A percentile compares a stretch with the other conserved stretches of the same genome.
phyloP scores from a whole-genome alignment of 2,797 vertebrate species.

The Anguilla pacifica region DNA sequence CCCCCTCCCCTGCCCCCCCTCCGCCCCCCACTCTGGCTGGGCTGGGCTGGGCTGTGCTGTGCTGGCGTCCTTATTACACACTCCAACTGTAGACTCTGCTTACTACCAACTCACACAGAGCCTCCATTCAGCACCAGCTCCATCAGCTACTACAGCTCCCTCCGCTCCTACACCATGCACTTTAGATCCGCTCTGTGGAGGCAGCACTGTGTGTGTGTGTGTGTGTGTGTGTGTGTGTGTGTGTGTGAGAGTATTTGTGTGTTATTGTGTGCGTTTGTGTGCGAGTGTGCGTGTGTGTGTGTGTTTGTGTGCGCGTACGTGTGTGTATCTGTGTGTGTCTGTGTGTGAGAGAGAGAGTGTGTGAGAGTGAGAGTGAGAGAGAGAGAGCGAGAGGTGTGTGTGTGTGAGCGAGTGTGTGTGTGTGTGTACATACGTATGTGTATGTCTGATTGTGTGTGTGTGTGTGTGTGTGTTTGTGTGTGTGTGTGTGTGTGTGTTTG shows the following conservation, averaged over 20 bases:
- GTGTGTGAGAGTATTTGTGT: too few species aligned
- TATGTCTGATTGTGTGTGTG: too few species aligned
- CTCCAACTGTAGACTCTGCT: conserved; percentile 58
- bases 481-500: background rate
- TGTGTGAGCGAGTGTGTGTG: too few species aligned
- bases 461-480: too few species aligned
- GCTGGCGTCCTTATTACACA: conserved; percentile 87
- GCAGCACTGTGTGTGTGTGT: background rate
- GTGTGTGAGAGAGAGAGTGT: too few species aligned
- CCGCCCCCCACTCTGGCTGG: conserved; percentile 71
- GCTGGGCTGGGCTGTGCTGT: conserved; percentile 72
- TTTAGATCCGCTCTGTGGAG: background rate
- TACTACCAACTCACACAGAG: conserved; percentile 67
- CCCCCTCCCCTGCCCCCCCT: conserved; percentile 57
- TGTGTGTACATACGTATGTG: too few species aligned
- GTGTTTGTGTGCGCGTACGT: too few species aligned
- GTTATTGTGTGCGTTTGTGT: too few species aligned
- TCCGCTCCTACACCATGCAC: conserved; percentile 13
- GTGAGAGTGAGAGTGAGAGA: too few species aligned
- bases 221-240: background rate
- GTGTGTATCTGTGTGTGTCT: too few species aligned
- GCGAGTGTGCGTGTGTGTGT: too few species aligned
- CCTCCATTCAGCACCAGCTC: conserved; percentile 45
- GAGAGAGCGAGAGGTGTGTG: too few species aligned
- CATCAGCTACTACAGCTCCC: background rate